Conservation (phyloP, 2,888 invertebrate species). For the Siphonodentalium dalli region DNA sequence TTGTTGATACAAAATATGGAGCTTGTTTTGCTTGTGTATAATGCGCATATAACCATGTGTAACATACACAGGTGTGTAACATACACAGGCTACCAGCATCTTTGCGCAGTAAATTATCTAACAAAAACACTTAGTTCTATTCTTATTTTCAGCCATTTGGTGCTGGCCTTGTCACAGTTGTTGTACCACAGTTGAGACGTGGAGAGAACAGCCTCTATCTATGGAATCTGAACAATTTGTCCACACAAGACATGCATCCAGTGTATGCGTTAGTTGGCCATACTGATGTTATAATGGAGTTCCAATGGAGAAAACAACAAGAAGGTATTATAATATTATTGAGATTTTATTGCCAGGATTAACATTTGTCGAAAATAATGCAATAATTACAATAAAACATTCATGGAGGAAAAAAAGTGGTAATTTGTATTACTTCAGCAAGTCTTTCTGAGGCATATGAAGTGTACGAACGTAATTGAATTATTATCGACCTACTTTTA, state of each 20-base stretch:
- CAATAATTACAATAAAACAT: too few species aligned
- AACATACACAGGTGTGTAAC: background rate
- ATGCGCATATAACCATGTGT: too few species aligned
- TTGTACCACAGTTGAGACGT: conserved; percentile 87
- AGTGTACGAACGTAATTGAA: too few species aligned
- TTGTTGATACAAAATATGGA: too few species aligned
- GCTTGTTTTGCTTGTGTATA: too few species aligned
- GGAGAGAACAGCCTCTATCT: conserved; percentile 84
- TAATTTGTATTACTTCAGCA: too few species aligned
- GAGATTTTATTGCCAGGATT: conserved; percentile 61
- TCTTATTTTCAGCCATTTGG: conserved; percentile 78
- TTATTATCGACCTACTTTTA: too few species aligned
- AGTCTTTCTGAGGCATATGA: too few species aligned
- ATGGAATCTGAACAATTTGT: conserved; percentile 72
- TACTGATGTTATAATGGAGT: conserved; percentile 91
- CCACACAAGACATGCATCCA: conserved; percentile 68
- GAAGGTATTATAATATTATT: conserved; percentile 44
- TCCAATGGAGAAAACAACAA: conserved; percentile 82
- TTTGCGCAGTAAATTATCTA: background rate
- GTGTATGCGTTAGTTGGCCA: conserved; percentile 94
- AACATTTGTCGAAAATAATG: background rate
- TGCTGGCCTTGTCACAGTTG: conserved; percentile 87
- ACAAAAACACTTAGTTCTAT: background rate
- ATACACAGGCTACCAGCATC: background rate
- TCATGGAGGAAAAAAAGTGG: too few species aligned